Conservation (phyloP, 2,113 vertebrate species). For the Psilopsiagon aymara region DNA sequence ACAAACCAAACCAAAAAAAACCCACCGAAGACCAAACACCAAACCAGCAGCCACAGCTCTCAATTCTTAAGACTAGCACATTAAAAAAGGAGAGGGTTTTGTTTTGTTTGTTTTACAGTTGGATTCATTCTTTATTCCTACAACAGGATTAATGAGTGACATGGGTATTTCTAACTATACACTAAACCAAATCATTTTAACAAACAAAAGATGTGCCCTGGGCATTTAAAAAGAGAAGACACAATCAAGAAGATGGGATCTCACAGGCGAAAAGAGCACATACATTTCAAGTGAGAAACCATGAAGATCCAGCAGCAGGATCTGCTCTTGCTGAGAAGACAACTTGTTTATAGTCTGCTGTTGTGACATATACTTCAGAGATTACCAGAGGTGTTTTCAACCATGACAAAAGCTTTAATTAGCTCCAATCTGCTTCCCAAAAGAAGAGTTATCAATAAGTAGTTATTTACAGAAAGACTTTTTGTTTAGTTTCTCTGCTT, state of each 20-base stretch:
- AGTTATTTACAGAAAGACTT: not conserved
- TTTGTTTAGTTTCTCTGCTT: not conserved
- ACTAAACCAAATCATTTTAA: constrained; percentile 29
- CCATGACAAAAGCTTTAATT: not conserved
- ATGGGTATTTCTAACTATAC: constrained; percentile 34
- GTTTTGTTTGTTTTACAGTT: not conserved
- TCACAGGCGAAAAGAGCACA: not conserved
- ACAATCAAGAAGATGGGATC: not conserved
- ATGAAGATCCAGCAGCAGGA: not conserved
- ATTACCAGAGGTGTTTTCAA: not conserved
- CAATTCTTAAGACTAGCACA: constrained; percentile 2
- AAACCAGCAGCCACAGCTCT: not conserved
- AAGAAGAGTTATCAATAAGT: not conserved
- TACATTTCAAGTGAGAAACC: not conserved
- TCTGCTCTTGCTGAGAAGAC: not conserved
- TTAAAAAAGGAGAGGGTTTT: not conserved
- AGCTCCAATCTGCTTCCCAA: not conserved
- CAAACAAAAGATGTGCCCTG: not conserved
- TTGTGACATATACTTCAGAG: not conserved
- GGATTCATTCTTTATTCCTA: constrained; percentile 47
- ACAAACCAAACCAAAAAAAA: not conserved
- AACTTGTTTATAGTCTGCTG: not conserved
- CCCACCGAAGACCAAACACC: not conserved
- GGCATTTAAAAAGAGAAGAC: not conserved
- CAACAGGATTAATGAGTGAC: not conserved